Evolutionary conservation across 1,140 invertebrate genomes (phyloP), one percentile per base, ranked within the genome.

Genomic region (Drosophila gunungcola): DNA sequence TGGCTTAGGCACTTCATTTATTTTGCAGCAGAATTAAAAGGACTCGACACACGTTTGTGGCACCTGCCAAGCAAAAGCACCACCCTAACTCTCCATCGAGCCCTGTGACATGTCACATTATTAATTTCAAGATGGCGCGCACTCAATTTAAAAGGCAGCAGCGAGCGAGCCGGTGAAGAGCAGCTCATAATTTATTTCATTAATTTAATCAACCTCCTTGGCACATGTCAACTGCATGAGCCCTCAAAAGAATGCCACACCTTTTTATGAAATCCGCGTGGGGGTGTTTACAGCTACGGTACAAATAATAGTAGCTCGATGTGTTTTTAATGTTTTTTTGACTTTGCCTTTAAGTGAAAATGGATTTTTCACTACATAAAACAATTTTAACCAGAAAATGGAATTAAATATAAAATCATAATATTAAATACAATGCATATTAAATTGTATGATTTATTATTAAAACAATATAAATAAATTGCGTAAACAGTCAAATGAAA

Each of bases 141-240:
- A 80, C 84, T 88, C 80, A 84, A 88, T 88, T 88, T 88, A 70
- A 88, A 86, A 88, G 80, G 52, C 61, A 42, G 38, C 51, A 38
- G 51, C 45, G 48, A 45, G 62, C 25, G 73, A 60, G 56, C 57
- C 53, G 70, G 45, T 55, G 70, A 60, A 52, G 77, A 64, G 81
- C 84, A 80, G 73, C 81, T 89, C 84, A 89, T 89, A 89, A 89
- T 89, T 89, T 89, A 89, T 89, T 89, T 90, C 84, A 89, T 89
- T 89, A 90, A 89, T 89, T 89, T 89, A 89, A 89, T 89, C 85
- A 89, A 90, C 83, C 70, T 86, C 75, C 72, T 63, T 76, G 76
- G 85, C 85, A 89, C 84, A 85, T 89, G 84, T 89, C 85, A 90
- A 84, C 80, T 89, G 77, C 85, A 86, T 70, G 62, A 64, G 68